These are phyloP conservation scores for Brachyopa scutellaris DNA, from an alignment of 2,888 invertebrate species.

Conservation along the genomic window DNA sequence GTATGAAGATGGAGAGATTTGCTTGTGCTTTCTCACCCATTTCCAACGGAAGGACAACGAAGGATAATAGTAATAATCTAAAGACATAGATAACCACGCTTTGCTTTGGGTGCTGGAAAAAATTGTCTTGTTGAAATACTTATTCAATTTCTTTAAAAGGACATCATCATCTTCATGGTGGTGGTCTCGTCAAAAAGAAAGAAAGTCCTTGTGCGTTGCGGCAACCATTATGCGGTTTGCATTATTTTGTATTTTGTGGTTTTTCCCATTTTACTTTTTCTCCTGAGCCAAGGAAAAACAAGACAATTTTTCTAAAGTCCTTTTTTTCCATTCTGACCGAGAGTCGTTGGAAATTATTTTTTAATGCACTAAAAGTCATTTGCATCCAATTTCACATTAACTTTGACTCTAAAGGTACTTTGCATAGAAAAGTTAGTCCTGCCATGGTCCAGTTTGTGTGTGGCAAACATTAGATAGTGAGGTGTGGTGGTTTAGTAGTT, in stretches of 20 bases:
- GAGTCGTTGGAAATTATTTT: conserved; percentile 70
- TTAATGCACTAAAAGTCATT: conserved; percentile 73
- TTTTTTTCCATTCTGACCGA: conserved; percentile 29
- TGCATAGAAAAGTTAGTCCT: conserved; percentile 64
- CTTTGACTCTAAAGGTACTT: conserved; percentile 70
- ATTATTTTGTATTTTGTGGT: conserved; percentile 64
- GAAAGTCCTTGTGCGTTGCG: conserved; percentile 53
- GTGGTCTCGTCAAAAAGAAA: conserved; percentile 41
- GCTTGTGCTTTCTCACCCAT: conserved; percentile 8
- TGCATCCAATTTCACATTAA: conserved; percentile 72
- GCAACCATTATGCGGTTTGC: conserved; percentile 66
- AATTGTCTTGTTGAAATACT: conserved; percentile 44
- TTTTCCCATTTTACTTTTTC: conserved; percentile 25
- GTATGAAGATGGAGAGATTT: conserved; percentile 14
- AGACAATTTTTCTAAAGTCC: conserved; percentile 16
- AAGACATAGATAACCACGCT: conserved; percentile 62
- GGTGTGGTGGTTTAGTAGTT: conserved; percentile 48
- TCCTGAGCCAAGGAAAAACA: neutral
- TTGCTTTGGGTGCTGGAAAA: neutral
- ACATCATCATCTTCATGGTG: conserved; percentile 44
- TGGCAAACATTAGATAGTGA: conserved; percentile 28
- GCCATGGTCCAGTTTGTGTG: conserved; percentile 46
- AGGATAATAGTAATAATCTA: conserved; percentile 69
- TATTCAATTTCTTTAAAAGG: conserved; percentile 69
- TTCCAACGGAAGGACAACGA: conserved; percentile 56